phyloP scores from a whole-genome alignment of 2,113 vertebrate genomes.

The Phrynosoma blainvillii region DNA sequence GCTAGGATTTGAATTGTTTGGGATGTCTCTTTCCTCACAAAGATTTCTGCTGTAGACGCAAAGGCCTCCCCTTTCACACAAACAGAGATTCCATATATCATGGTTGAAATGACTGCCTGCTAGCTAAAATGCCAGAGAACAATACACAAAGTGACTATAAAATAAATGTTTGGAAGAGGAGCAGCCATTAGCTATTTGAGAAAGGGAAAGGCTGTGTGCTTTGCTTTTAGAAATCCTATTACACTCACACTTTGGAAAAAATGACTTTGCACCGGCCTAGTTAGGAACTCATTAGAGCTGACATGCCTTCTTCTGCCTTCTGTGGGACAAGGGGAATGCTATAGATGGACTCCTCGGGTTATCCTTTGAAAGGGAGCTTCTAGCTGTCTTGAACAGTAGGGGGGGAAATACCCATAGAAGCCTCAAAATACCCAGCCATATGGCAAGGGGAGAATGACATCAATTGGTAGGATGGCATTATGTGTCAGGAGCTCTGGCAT shows the following conservation, averaged over 20 bases:
- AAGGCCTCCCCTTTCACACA: not conserved
- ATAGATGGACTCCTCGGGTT: not conserved
- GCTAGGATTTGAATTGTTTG: not conserved
- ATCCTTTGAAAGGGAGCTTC: not conserved
- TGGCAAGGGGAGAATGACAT: too few relatives aligned
- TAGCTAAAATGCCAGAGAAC: constrained; percentile 11
- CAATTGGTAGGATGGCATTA: not conserved
- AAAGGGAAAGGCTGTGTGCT: not conserved
- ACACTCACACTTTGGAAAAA: not conserved
- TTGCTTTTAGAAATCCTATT: constrained; percentile 14
- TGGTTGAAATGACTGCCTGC: constrained; percentile 11
- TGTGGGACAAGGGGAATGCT: not conserved
- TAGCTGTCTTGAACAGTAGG: not conserved
- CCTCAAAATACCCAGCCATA: not conserved
- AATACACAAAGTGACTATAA: constrained; percentile 16
- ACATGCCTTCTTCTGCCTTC: not conserved
- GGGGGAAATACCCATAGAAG: not conserved
- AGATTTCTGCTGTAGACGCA: not conserved
- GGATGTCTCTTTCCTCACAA: not conserved
- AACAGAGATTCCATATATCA: not conserved
- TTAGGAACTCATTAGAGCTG: constrained; percentile 1
- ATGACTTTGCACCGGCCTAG: not conserved
- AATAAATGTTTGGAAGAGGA: constrained; percentile 11
- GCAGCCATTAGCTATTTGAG: not conserved
- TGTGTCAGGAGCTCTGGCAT: not conserved